These are phyloP conservation scores for Drosophila subobscura DNA, from an alignment of 1,140 invertebrate species.

Conservation along the genomic window DNA sequence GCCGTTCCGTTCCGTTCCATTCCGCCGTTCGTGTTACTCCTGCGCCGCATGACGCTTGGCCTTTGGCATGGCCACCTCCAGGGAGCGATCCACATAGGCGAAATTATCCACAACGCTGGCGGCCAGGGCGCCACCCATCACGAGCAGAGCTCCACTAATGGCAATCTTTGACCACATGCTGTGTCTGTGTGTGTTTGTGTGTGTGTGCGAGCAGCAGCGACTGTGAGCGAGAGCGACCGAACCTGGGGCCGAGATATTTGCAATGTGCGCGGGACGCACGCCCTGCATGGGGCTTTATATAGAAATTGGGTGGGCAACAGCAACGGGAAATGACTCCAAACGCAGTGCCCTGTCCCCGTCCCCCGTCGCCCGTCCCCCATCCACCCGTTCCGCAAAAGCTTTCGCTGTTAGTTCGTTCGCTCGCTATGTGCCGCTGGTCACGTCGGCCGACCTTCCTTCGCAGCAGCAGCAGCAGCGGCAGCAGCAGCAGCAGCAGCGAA, in stretches of 20 bases:
- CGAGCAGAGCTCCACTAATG: slow-evolving; percentile 52
- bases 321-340: slow-evolving; percentile 17
- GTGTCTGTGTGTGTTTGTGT: background rate
- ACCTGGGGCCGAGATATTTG: slow-evolving; percentile 31
- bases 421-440: slow-evolving; percentile 61
- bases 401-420: slow-evolving; percentile 1
- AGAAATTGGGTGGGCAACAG: background rate
- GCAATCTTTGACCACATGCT: slow-evolving; percentile 69
- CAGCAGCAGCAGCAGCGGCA: background rate
- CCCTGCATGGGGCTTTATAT: slow-evolving; percentile 55
- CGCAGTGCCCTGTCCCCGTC: background rate
- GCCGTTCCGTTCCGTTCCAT: background rate
- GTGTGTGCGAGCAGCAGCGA: background rate
- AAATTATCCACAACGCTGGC: slow-evolving; percentile 67
- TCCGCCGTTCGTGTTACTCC: slow-evolving; percentile 15
- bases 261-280: slow-evolving; percentile 60
- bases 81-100: slow-evolving; percentile 67
- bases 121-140: slow-evolving; percentile 58
- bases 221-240: slow-evolving; percentile 9
- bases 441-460: slow-evolving; percentile 53
- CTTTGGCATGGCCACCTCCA: slow-evolving; percentile 65
- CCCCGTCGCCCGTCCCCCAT: too few species aligned
- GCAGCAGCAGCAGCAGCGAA: background rate
- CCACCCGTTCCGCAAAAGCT: slow-evolving; percentile 13
- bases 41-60: slow-evolving; percentile 39